Evolutionary conservation across 1,140 invertebrate genomes (phyloP).

Genomic region (Lucilia cuprina): DNA sequence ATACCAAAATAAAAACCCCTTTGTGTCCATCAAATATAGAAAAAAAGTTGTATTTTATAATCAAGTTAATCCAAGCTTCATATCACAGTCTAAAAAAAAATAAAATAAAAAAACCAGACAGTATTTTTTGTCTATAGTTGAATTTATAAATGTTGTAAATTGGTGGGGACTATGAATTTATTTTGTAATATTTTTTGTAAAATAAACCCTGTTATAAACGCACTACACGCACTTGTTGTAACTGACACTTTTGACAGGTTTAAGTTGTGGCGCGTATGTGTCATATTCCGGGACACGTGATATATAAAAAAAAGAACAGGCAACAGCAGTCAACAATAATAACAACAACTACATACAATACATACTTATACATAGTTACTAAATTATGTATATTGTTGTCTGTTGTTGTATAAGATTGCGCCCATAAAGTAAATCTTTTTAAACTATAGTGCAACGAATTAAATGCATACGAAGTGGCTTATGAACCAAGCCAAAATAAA

Average conservation of each 20-base stretch:
- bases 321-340: background rate
- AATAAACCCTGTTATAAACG: conserved; percentile 10
- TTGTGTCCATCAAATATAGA: background rate
- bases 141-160: too few relatives aligned
- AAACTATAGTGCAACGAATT: conserved; percentile 24
- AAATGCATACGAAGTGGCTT: conserved; percentile 22
- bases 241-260: conserved; percentile 34
- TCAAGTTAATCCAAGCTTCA: background rate
- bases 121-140: too few relatives aligned
- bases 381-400: background rate
- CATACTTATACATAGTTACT: too few relatives aligned
- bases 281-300: conserved; percentile 25
- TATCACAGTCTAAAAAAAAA: background rate
- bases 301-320: background rate
- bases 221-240: conserved; percentile 30
- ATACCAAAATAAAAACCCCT: background rate
- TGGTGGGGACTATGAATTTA: too few relatives aligned
- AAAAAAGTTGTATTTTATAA: background rate
- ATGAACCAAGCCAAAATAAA: background rate
- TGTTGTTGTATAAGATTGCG: background rate
- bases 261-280: conserved; percentile 31
- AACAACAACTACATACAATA: too few relatives aligned
- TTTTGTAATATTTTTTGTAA: background rate
- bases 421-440: background rate
- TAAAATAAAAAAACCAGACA: background rate